Percentiles rank a stretch among this genome's conserved stretches.
phyloP scores from a whole-genome alignment of 2,888 invertebrate species.

The Plemyria rubiginata region DNA sequence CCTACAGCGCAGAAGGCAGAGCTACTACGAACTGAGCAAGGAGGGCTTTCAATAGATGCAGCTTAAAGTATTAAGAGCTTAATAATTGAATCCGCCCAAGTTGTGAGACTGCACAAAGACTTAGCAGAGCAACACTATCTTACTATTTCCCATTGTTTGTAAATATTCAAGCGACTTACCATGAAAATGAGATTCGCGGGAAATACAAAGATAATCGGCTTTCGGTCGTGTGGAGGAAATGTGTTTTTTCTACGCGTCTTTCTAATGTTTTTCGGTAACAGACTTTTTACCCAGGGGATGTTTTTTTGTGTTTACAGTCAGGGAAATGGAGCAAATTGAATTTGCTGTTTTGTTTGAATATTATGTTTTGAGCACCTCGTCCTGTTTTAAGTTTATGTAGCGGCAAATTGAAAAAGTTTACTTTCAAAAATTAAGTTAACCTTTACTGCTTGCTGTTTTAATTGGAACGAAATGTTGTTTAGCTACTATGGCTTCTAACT shows the following conservation, averaged over 20 bases:
- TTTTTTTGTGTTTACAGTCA: slow-evolving; percentile 54
- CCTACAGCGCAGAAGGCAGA: too few species aligned
- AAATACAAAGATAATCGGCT: slow-evolving; percentile 58
- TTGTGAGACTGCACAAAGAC: background rate
- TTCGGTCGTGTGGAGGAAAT: slow-evolving; percentile 48
- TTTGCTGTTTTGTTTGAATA: slow-evolving; percentile 59
- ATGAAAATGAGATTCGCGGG: slow-evolving; percentile 41
- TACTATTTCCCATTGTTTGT: slow-evolving; percentile 21
- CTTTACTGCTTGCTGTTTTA: slow-evolving; percentile 24
- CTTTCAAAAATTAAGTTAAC: slow-evolving; percentile 34
- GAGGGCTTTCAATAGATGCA: background rate
- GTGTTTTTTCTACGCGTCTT: slow-evolving; percentile 55
- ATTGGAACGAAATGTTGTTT: slow-evolving; percentile 29
- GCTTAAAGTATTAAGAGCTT: background rate
- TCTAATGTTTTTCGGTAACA: slow-evolving; percentile 54
- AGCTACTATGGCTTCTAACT: slow-evolving; percentile 11
- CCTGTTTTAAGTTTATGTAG: slow-evolving; percentile 35
- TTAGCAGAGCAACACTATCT: slow-evolving; percentile 16
- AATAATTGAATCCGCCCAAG: background rate
- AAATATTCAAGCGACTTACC: slow-evolving; percentile 32
- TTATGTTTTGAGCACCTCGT: slow-evolving; percentile 41
- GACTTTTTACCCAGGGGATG: slow-evolving; percentile 56
- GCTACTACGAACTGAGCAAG: too few species aligned
- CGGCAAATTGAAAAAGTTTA: slow-evolving; percentile 45
- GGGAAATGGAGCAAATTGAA: slow-evolving; percentile 62